These are phyloP conservation scores for Ormyrus rosae DNA, from an alignment of 2,888 invertebrate species.

Conservation along the genomic window DNA sequence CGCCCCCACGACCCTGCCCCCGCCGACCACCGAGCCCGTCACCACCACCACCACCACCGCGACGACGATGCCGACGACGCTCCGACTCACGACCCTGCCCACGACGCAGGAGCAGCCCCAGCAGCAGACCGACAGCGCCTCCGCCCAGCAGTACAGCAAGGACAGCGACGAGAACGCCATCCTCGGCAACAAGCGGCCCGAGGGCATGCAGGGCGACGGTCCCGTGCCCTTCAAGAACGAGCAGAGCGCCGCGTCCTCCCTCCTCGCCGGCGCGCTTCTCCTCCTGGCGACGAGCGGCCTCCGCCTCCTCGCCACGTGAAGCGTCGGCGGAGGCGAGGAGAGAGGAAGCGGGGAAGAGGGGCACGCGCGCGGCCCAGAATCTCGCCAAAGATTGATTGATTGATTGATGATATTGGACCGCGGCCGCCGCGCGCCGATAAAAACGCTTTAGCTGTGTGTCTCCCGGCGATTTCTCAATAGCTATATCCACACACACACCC, in stretches of 20 bases:
- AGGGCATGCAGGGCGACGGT: conserved; percentile 74
- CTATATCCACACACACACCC: too few species aligned
- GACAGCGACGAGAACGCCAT: conserved; percentile 60
- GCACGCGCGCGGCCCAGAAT: conserved; percentile 12
- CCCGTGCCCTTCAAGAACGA: conserved; percentile 69
- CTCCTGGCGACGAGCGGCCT: conserved; percentile 35
- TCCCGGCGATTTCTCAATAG: too few species aligned
- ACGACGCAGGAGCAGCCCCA: conserved; percentile 46
- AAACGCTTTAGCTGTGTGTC: too few species aligned
- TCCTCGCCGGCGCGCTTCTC: not conserved
- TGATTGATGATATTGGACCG: too few species aligned
- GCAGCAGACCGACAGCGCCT: not conserved
- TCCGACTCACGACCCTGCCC: conserved; percentile 71
- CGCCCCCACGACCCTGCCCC: conserved; percentile 86
- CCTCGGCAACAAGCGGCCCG: conserved; percentile 75
- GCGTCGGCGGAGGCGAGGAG: conserved; percentile 11
- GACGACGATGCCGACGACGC: conserved; percentile 75
- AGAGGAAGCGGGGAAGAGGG: not conserved
- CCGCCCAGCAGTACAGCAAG: conserved; percentile 64
- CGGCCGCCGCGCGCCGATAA: too few species aligned
- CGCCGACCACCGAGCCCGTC: conserved; percentile 77
- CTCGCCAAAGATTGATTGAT: conserved; percentile 29
- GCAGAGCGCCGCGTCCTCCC: conserved; percentile 2
- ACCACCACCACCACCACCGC: conserved; percentile 74
- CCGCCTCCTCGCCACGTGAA: conserved; percentile 63